These are phyloP conservation scores for Nettapus auritus DNA, from an alignment of 2,113 vertebrate genomes.

Conservation along the genomic window DNA sequence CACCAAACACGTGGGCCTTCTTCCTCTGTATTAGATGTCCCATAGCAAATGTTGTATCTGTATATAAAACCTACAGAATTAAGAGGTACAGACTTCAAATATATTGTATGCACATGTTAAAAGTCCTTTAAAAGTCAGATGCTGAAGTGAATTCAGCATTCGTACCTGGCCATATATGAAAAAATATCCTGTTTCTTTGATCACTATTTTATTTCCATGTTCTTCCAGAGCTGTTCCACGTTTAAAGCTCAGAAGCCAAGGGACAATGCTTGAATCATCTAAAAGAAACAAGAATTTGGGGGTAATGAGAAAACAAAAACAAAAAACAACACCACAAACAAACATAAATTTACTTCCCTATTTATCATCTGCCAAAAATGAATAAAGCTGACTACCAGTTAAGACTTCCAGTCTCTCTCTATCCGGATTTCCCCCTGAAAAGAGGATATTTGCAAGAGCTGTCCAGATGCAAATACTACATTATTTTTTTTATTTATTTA, in stretches of 20 bases:
- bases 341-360: background rate
- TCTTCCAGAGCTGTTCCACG: constrained; percentile 86
- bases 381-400: background rate
- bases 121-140: background rate
- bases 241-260: constrained; percentile 92
- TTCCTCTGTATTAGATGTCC: constrained; percentile 91
- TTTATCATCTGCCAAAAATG: background rate
- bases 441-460: background rate
- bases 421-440: background rate
- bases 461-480: background rate
- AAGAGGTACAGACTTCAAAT: background rate
- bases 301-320: background rate
- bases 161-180: constrained; percentile 95
- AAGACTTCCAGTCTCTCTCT: background rate
- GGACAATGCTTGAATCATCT: constrained; percentile 81
- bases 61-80: constrained; percentile 88
- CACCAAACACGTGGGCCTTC: constrained; percentile 88
- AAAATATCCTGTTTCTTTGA: constrained; percentile 92
- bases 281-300: background rate
- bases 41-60: constrained; percentile 88
- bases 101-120: background rate
- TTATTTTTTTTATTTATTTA: background rate
- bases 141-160: background rate
- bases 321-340: background rate
- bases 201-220: constrained; percentile 85